phyloP scores from a whole-genome alignment of 2,797 vertebrate species.

The Bothrops alternatus region DNA sequence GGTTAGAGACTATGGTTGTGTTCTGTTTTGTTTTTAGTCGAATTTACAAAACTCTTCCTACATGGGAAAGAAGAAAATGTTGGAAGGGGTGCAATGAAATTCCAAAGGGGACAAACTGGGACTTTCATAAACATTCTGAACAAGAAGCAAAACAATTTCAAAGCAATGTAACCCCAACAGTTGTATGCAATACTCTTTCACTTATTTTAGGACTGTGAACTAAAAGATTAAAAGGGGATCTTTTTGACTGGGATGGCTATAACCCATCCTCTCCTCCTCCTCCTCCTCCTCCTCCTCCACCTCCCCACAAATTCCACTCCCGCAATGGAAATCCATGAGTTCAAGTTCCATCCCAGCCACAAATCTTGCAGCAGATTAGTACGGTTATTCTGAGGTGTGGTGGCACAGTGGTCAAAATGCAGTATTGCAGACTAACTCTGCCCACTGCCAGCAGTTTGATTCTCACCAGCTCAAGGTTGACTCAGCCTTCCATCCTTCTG shows the following conservation, averaged over 20 bases:
- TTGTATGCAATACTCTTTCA: not conserved
- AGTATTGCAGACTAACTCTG: too few species aligned
- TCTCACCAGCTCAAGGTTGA: too few species aligned
- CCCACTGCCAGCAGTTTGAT: too few species aligned
- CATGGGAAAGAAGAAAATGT: not conserved
- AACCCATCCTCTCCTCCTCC: not conserved
- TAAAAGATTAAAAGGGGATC: not conserved
- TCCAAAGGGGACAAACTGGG: not conserved
- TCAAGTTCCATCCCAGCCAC: too few species aligned
- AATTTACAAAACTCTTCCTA: not conserved
- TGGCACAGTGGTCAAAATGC: too few species aligned
- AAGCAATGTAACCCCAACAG: conserved; percentile 27
- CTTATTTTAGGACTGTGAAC: not conserved
- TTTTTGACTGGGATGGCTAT: not conserved
- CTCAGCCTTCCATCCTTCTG: too few species aligned
- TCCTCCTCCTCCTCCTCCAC: too few species aligned
- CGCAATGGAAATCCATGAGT: too few species aligned
- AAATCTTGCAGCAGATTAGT: too few species aligned
- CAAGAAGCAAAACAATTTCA: not conserved
- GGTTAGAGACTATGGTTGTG: not conserved
- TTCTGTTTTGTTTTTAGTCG: not conserved
- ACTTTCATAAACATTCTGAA: too few species aligned
- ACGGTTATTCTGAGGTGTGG: too few species aligned
- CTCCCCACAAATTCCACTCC: too few species aligned
- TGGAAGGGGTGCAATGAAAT: not conserved